These are phyloP conservation scores for Colletes gigas DNA, from an alignment of 1,140 invertebrate genomes.

Conservation along the genomic window DNA sequence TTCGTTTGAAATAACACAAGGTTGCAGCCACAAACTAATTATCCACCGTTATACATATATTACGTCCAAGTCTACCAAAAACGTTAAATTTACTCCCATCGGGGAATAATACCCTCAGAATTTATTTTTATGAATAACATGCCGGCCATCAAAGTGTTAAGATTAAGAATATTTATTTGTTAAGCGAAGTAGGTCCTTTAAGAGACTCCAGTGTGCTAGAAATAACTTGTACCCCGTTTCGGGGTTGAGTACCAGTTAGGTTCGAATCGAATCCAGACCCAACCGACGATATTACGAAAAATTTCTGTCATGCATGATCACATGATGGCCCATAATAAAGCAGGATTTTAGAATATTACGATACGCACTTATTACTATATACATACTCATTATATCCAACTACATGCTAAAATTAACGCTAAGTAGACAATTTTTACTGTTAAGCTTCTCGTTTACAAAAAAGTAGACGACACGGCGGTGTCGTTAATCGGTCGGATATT, in stretches of 20 bases:
- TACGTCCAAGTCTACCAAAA: too few relatives aligned
- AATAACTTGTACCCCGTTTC: neutral
- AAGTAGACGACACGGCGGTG: neutral
- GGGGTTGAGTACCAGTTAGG: too few relatives aligned
- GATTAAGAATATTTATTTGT: conserved; percentile 47
- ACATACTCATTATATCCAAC: conserved; percentile 45
- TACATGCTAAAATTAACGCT: conserved; percentile 54
- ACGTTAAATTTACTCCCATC: too few relatives aligned
- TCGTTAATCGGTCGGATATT: neutral
- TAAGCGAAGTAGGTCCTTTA: conserved; percentile 24
- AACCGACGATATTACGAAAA: conserved; percentile 2
- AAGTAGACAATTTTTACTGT: conserved; percentile 67
- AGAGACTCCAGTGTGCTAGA: conserved; percentile 18
- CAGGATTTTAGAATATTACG: conserved; percentile 30
- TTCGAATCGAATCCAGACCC: neutral
- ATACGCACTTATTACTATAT: conserved; percentile 39
- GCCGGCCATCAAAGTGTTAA: conserved; percentile 1
- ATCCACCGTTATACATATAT: too few relatives aligned
- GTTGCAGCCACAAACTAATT: too few relatives aligned
- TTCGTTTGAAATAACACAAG: too few relatives aligned
- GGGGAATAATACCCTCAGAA: too few relatives aligned
- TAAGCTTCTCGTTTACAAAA: conserved; percentile 48
- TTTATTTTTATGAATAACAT: too few relatives aligned
- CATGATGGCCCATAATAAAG: conserved; percentile 2
- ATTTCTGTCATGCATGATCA: neutral